Evolutionary conservation across 2,113 vertebrate genomes (phyloP), one percentile per base, ranked within the genome.

Genomic region (Pluvialis apricaria): DNA sequence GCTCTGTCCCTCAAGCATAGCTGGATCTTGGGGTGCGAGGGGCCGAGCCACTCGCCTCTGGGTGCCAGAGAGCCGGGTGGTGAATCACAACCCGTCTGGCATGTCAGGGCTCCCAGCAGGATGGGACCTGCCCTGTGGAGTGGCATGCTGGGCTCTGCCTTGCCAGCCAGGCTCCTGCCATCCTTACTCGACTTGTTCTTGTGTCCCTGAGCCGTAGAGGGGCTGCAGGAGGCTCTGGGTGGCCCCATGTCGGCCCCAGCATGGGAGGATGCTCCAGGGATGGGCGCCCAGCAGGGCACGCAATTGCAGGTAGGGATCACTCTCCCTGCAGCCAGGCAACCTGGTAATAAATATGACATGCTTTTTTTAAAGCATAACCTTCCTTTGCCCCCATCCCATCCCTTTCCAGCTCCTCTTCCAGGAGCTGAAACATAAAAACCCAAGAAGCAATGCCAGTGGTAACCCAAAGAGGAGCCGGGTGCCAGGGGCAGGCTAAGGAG

Each of bases 261-360:
- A 0, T 31, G 29, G 31, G 84, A 57, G 45, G 91, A 45, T 70
- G 86, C 73, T 60, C 28, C 6, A 31, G 26, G 21, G 70, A 26
- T 2, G 20, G 26, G 42, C 1, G 11, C 25, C 29, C 5, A 0
- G 38, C 51, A 20, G 12, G 40, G 5, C 61, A 6, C 18, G 0
- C 5, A 2, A 3, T 6, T 3, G 18, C 54, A 6, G 44, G 34
- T 7, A 38, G 42, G 55, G 28, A 66, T 34, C 1, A 1, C n/a
- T 65, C 26, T 86, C 29, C 62, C 57, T 13, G 28, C 14, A 7
- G 62, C 66, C 80, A 29, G 22, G 32, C 55, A 47, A 75, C 31
- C 78, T 34, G 51, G 36, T 38, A 20, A 4, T 13, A 17, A 86
- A 55, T 32, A 10, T 3, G n/a, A 14, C 12, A 2, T 0, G 13